Percentiles rank a stretch among this genome's conserved stretches.
These are phyloP conservation scores for Eristalis intricaria DNA, from an alignment of 2,888 invertebrate genomes.

Conservation along the genomic window DNA sequence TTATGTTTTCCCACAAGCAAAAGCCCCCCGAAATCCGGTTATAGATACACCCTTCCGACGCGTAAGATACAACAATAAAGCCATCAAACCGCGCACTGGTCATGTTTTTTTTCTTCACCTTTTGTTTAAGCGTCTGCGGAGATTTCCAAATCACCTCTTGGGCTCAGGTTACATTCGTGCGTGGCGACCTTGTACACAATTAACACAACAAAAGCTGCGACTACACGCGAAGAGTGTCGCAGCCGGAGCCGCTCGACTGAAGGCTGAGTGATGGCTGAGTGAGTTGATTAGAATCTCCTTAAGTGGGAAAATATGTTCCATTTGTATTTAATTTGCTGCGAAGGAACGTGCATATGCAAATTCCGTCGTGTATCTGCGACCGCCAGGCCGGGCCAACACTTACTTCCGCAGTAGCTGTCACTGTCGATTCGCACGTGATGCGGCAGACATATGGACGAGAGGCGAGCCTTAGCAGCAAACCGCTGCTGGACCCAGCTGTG, in stretches of 20 bases:
- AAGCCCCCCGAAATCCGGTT: conserved; percentile 57
- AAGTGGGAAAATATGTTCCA: conserved; percentile 39
- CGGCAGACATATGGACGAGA: conserved; percentile 23
- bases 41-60: conserved; percentile 34
- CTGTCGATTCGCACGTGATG: conserved; percentile 49
- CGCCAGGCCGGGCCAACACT: conserved; percentile 15
- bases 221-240: conserved; percentile 24
- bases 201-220: conserved; percentile 10
- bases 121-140: conserved; percentile 37
- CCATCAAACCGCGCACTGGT: conserved; percentile 28
- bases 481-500: conserved; percentile 18
- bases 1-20: conserved; percentile 57
- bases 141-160: conserved; percentile 41
- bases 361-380: background rate
- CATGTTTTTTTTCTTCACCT: conserved; percentile 31
- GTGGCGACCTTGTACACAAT: conserved; percentile 52
- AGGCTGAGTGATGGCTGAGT: conserved; percentile 16
- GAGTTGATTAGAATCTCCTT: conserved; percentile 49
- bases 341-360: conserved; percentile 2
- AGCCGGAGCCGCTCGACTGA: conserved; percentile 43
- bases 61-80: conserved; percentile 50
- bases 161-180: conserved; percentile 48
- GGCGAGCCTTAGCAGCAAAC: background rate
- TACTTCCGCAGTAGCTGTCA: conserved; percentile 58
- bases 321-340: conserved; percentile 38